These are phyloP conservation scores for Eidolon dupreanum DNA, from an alignment of 2,797 vertebrate species.

Conservation along the genomic window DNA sequence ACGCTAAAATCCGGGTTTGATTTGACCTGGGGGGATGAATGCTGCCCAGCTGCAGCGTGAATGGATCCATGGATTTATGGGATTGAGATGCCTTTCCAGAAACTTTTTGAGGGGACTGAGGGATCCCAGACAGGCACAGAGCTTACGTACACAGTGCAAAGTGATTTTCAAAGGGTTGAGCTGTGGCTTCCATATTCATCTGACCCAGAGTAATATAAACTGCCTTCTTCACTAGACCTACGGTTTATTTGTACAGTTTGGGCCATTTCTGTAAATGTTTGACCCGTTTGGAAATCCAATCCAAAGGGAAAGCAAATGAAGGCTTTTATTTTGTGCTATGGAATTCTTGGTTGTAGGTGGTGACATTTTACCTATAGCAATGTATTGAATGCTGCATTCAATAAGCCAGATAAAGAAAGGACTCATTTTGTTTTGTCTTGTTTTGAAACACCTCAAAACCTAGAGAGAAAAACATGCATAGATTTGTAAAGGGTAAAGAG, in stretches of 20 bases:
- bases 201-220: constrained; percentile 64
- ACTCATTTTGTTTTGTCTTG: background rate
- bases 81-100: background rate
- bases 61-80: background rate
- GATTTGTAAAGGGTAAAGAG: background rate
- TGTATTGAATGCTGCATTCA: background rate
- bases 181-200: constrained; percentile 14
- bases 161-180: constrained; percentile 66
- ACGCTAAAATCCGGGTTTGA: accelerated
- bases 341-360: background rate
- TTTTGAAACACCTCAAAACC: background rate
- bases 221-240: constrained; percentile 14
- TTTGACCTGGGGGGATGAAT: background rate
- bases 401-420: background rate
- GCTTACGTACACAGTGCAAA: background rate
- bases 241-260: constrained; percentile 78
- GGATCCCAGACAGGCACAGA: background rate
- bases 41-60: background rate
- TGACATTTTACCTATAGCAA: background rate
- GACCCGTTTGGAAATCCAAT: constrained; percentile 73
- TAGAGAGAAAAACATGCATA: background rate
- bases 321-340: background rate
- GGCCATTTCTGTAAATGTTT: constrained; percentile 75
- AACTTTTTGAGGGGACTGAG: background rate
- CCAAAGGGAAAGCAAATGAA: constrained; percentile 54